These are phyloP conservation scores for Cryptoleucopteryx plumbea DNA, from an alignment of 2,113 vertebrate species.

Conservation along the genomic window DNA sequence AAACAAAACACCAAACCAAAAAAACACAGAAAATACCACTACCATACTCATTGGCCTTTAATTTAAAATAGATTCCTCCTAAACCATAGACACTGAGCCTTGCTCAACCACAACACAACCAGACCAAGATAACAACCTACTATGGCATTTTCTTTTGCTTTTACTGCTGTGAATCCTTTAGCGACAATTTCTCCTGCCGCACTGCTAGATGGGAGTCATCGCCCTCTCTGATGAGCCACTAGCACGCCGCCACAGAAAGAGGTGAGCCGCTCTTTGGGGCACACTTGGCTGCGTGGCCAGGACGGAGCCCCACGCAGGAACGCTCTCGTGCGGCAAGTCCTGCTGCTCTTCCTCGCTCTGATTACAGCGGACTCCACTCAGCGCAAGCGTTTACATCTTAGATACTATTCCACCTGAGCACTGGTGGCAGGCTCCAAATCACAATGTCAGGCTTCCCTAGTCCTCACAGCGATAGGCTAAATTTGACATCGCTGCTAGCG, in stretches of 20 bases:
- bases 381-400: accelerated
- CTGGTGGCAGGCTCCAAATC: neutral
- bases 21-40: neutral
- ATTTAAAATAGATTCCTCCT: neutral
- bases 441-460: neutral
- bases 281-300: neutral
- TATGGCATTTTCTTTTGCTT: neutral
- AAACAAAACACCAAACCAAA: neutral
- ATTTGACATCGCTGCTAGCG: neutral
- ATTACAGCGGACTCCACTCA: accelerated
- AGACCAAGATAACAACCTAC: neutral
- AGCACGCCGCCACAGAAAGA: accelerated
- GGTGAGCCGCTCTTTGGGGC: accelerated
- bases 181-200: neutral
- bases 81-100: neutral
- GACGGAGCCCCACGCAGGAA: accelerated
- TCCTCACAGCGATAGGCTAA: neutral
- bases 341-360: neutral
- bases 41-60: neutral
- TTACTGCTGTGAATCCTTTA: neutral
- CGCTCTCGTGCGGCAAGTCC: accelerated
- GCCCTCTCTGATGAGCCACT: too few relatives aligned
- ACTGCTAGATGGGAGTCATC: accelerated
- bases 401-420: neutral
- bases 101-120: neutral